Percentiles rank a stretch among this genome's conserved stretches.
phyloP scores from a whole-genome alignment of 1,140 invertebrate genomes.

The Sycophila sp. region DNA sequence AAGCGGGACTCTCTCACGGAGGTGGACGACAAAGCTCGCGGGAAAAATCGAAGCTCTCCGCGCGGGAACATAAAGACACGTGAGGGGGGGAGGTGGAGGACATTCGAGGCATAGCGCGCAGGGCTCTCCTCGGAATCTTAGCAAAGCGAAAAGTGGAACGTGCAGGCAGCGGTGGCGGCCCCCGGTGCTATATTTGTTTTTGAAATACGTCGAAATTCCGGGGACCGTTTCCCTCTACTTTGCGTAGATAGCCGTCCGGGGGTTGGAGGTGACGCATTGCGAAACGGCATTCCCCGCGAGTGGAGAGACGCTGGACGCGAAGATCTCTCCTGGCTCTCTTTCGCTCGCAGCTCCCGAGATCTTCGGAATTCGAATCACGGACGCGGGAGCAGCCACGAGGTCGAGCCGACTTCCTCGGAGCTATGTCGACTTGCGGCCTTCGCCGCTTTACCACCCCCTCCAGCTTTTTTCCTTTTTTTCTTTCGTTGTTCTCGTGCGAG shows the following conservation, averaged over 20 bases:
- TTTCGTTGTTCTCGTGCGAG: not conserved
- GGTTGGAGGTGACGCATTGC: not conserved
- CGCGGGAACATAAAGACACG: not conserved
- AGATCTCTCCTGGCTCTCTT: not conserved
- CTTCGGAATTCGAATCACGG: conserved; percentile 33
- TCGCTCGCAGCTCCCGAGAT: not conserved
- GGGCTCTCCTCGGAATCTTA: not conserved
- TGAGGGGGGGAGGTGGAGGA: not conserved
- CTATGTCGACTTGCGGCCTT: not conserved
- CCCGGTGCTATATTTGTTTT: conserved; percentile 34
- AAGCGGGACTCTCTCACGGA: no score
- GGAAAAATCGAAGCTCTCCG: no score
- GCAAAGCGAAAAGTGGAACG: conserved; percentile 26
- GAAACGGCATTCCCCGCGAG: conserved; percentile 15
- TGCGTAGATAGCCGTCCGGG: not conserved
- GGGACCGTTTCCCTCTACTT: not conserved
- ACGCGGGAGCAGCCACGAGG: no score
- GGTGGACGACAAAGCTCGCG: no score
- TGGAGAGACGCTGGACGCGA: not conserved
- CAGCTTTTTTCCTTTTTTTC: not conserved
- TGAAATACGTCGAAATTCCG: conserved; percentile 29
- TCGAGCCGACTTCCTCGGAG: not conserved
- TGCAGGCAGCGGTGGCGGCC: not conserved
- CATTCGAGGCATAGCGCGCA: no score
- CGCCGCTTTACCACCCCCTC: not conserved